phyloP scores from a whole-genome alignment of 2,797 vertebrate genomes.

The Florisuga fusca region DNA sequence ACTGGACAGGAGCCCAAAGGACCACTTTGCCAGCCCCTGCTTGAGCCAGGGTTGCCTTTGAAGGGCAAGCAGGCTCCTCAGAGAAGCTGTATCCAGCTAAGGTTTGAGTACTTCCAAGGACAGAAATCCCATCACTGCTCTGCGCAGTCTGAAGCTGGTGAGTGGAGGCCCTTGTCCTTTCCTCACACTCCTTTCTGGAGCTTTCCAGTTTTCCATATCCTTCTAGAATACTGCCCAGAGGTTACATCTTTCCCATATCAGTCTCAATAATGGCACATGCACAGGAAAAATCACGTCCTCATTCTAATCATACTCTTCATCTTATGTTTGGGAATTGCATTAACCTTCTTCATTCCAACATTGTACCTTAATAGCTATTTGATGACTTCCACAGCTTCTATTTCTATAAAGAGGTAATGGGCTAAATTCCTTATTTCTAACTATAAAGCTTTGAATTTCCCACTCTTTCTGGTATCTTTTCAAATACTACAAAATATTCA shows the following conservation, averaged over 20 bases:
- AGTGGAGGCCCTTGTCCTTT: background rate
- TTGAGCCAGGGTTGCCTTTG: background rate
- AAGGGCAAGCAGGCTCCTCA: background rate
- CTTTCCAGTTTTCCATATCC: background rate
- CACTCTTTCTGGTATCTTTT: background rate
- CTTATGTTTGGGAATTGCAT: background rate
- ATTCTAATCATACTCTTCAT: background rate
- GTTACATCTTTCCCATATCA: background rate
- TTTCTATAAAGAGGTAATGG: background rate
- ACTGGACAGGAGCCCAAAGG: background rate
- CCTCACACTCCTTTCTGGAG: background rate
- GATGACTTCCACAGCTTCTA: background rate
- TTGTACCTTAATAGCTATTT: background rate
- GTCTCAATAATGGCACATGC: background rate
- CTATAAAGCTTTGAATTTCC: background rate
- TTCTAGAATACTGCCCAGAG: background rate
- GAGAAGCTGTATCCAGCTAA: too few relatives aligned
- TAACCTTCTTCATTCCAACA: background rate
- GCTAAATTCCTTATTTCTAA: background rate
- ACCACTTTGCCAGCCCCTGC: background rate
- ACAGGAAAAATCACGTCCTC: background rate
- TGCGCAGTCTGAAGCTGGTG: background rate
- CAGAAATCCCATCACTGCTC: background rate
- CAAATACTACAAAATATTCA: background rate
- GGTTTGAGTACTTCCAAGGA: background rate